These are phyloP conservation scores for Sarcophaga caerulescens DNA, from an alignment of 2,888 invertebrate species.

Conservation along the genomic window DNA sequence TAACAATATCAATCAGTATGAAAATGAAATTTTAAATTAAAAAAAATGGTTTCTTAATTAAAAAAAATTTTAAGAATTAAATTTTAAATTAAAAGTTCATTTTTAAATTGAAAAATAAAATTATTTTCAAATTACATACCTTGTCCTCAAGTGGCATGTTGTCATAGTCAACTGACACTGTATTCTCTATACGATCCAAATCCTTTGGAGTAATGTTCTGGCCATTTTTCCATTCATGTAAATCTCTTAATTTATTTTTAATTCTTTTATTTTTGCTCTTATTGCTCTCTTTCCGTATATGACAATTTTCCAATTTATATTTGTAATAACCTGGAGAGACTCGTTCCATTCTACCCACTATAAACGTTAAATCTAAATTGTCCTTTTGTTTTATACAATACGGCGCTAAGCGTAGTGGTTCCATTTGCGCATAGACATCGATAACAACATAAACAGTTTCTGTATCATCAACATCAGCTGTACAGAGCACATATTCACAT, in stretches of 20 bases:
- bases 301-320: not conserved
- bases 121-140: not conserved
- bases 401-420: constrained; percentile 31
- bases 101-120: too few relatives aligned
- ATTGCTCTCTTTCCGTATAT: constrained; percentile 13
- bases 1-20: too few relatives aligned
- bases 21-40: too few relatives aligned
- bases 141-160: not conserved
- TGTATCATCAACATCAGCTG: not conserved
- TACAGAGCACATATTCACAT: constrained; percentile 27
- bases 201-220: not conserved
- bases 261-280: not conserved
- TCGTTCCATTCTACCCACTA: constrained; percentile 18
- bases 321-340: not conserved
- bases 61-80: not conserved
- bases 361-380: not conserved
- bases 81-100: not conserved
- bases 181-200: constrained; percentile 24
- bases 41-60: not conserved
- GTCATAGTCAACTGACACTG: not conserved
- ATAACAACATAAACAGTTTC: constrained; percentile 6
- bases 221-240: constrained; percentile 13
- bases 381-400: constrained; percentile 6
- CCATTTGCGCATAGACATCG: constrained; percentile 32
- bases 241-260: not conserved